Evolutionary conservation across 2,888 invertebrate species (phyloP), one percentile per base, ranked within the genome.

Genomic region (Seira sanloemensis): DNA sequence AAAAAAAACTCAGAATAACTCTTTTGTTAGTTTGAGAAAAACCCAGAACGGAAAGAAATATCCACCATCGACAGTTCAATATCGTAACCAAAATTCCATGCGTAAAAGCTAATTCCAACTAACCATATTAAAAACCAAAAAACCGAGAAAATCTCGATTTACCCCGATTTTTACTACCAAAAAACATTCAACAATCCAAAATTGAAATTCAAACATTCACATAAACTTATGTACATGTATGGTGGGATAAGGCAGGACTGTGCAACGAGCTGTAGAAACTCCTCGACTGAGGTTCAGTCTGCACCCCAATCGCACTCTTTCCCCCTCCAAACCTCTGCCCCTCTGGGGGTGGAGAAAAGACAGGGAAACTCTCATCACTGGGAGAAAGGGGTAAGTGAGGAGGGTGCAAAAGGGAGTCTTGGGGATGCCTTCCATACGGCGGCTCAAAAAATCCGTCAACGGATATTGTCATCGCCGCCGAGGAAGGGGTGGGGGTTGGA

Each of bases 401-500:
- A 66, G 77, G 95, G 95, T 88, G 94, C 93, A 1, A 95, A 94
- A 12, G 96, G 95, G 83, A 78, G n/a, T 80, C 86, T 78, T 80
- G 86, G 69, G 86, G 89, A 79, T 78, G 79, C 7, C 80, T 65
- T 1, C 80, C 78, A 65, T 84, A 84, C 1, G 83, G 84, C 25
- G 84, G 94, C 90, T 97, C 97, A 87, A 97, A 92, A 90, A 96
- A 97, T 23, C 95, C 96, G 88, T 97, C 97, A 27, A 96, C 93
- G 0, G 96, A 96, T 4, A 96, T 94, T 0, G 97, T 96, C 93
- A 96, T 94, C 4, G 96, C 93, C 0, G 96, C 97, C 0, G 97
- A 96, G 85, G 95, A 96, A 0, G 97, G 96, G 0, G 97, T 96
- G 0, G 96, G 95, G 12, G 89, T 89, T 1, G 87, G 88, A 18